phyloP scores from a whole-genome alignment of 2,888 invertebrate genomes.

The Hoplodrina blanda region DNA sequence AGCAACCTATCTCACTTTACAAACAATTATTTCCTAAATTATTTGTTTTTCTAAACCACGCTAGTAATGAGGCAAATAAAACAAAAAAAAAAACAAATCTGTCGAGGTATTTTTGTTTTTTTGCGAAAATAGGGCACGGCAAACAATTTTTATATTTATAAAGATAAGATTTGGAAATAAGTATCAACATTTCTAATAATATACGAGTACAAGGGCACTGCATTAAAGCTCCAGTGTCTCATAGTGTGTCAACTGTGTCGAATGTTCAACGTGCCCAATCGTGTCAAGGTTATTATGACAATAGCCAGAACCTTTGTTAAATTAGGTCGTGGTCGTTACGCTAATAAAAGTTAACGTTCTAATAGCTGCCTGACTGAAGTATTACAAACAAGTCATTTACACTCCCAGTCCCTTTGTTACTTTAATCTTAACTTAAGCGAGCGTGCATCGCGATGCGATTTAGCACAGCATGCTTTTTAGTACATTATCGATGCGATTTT shows the following conservation, averaged over 20 bases:
- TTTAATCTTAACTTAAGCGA: constrained; percentile 1
- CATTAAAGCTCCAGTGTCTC: constrained; percentile 13
- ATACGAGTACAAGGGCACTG: constrained; percentile 25
- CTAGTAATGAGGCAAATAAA: too few species aligned
- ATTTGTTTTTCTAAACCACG: too few species aligned
- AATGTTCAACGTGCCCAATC: constrained; percentile 26
- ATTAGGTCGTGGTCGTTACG: constrained; percentile 47
- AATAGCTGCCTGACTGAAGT: constrained; percentile 23
- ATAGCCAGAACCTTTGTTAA: constrained; percentile 29
- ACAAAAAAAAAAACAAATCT: too few species aligned
- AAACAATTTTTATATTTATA: too few species aligned
- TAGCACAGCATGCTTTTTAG: too few species aligned
- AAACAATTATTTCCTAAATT: background rate
- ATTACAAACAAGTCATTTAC: constrained; percentile 20
- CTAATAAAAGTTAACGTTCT: constrained; percentile 35
- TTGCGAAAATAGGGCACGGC: too few species aligned
- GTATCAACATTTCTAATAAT: constrained; percentile 7
- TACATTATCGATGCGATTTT: too few species aligned
- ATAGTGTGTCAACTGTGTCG: constrained; percentile 31
- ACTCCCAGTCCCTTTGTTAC: background rate
- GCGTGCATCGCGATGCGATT: too few species aligned
- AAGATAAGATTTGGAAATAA: background rate
- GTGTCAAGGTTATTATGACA: constrained; percentile 47
- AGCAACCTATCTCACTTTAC: too few species aligned
- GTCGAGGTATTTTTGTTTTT: too few species aligned